These are phyloP conservation scores for Scopus umbretta DNA, from an alignment of 2,113 vertebrate species.

Conservation along the genomic window DNA sequence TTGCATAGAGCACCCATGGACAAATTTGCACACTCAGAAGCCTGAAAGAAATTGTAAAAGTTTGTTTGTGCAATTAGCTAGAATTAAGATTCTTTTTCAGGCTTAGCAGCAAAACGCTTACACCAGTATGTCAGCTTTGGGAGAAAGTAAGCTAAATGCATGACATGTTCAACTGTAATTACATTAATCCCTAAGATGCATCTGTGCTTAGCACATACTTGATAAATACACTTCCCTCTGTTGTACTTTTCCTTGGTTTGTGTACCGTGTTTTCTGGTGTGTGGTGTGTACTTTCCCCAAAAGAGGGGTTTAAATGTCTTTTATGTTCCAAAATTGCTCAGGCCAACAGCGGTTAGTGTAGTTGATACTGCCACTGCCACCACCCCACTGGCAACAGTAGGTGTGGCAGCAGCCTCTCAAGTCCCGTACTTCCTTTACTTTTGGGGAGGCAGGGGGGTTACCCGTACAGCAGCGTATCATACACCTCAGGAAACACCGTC, in stretches of 20 bases:
- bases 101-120: not conserved
- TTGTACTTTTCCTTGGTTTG: not conserved
- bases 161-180: not conserved
- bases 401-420: not conserved
- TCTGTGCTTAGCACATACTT: not conserved
- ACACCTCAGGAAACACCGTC: accelerated
- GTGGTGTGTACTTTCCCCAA: not conserved
- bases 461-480: not conserved
- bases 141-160: not conserved
- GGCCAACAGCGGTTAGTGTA: not conserved
- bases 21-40: not conserved
- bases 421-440: not conserved
- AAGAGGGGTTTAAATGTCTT: not conserved
- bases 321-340: not conserved
- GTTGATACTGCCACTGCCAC: not conserved
- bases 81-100: not conserved
- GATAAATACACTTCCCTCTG: not conserved
- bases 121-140: not conserved
- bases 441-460: not conserved
- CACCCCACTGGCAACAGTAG: not conserved
- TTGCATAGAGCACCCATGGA: not conserved
- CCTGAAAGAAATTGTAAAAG: not conserved
- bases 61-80: not conserved
- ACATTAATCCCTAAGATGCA: not conserved
- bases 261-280: not conserved